Evolutionary conservation across 2,113 vertebrate genomes (phyloP).

Genomic region (Excalfactoria chinensis): DNA sequence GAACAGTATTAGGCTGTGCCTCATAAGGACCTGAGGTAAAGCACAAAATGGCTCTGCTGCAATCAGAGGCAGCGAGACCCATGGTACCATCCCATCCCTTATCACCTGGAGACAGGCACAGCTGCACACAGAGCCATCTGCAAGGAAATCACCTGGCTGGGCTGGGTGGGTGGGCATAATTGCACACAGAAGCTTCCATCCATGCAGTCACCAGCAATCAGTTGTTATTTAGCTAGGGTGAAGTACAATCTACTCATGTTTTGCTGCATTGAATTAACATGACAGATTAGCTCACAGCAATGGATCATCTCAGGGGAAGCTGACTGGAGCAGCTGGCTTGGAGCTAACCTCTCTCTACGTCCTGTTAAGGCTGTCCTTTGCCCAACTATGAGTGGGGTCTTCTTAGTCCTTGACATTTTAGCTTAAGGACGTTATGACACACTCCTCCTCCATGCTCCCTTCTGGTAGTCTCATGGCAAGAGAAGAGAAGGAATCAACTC

Average conservation of each 20-base stretch:
- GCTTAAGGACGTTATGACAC: not conserved
- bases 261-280: not conserved
- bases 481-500: not conserved
- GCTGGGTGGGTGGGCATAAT: not conserved
- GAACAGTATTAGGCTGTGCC: not conserved
- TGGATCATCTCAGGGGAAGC: not conserved
- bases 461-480: not conserved
- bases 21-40: not conserved
- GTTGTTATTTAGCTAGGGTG: not conserved
- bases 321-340: not conserved
- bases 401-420: not conserved
- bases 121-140: not conserved
- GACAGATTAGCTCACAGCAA: not conserved
- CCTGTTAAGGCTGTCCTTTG: not conserved
- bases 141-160: not conserved
- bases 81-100: rapidly evolving
- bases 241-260: not conserved
- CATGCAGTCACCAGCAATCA: not conserved
- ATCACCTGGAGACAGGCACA: not conserved
- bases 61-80: not conserved
- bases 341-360: not conserved
- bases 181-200: not conserved
- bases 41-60: not conserved
- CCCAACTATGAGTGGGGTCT: not conserved
- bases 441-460: not conserved